Evolutionary conservation across 1,140 invertebrate species (phyloP).

Genomic region (Heliconius hermathena): DNA sequence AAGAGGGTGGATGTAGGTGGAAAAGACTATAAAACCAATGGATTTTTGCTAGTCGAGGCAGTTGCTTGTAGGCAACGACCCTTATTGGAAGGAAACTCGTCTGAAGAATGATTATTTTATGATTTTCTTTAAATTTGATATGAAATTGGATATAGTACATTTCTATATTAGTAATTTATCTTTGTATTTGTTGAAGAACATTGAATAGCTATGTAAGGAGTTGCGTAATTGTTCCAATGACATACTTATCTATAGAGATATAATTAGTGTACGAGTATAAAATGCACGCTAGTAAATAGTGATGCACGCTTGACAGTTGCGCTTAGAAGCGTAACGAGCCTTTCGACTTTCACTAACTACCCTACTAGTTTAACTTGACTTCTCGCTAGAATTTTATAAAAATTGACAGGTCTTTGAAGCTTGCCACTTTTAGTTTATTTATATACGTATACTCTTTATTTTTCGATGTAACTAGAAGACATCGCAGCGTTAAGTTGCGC

Average conservation of each 20-base stretch:
- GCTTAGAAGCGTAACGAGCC: slow-evolving; percentile 17
- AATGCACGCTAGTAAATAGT: slow-evolving; percentile 1
- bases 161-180: neutral
- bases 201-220: neutral
- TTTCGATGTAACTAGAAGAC: no score
- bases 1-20: no score
- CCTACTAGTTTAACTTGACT: slow-evolving; percentile 13
- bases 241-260: neutral
- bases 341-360: slow-evolving; percentile 18
- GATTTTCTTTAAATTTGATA: no score
- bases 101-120: no score
- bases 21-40: no score
- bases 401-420: neutral
- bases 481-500: no score
- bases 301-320: slow-evolving; percentile 8
- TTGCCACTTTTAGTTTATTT: no score
- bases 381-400: neutral
- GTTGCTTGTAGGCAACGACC: no score
- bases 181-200: neutral
- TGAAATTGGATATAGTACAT: neutral
- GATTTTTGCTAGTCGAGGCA: no score
- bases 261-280: neutral
- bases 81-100: no score
- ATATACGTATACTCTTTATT: no score
- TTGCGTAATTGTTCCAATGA: slow-evolving; percentile 9